Percentiles rank a stretch among this genome's conserved stretches.
These are phyloP conservation scores for Fistularia commersonii DNA, from an alignment of 2,797 vertebrate genomes.

Conservation along the genomic window DNA sequence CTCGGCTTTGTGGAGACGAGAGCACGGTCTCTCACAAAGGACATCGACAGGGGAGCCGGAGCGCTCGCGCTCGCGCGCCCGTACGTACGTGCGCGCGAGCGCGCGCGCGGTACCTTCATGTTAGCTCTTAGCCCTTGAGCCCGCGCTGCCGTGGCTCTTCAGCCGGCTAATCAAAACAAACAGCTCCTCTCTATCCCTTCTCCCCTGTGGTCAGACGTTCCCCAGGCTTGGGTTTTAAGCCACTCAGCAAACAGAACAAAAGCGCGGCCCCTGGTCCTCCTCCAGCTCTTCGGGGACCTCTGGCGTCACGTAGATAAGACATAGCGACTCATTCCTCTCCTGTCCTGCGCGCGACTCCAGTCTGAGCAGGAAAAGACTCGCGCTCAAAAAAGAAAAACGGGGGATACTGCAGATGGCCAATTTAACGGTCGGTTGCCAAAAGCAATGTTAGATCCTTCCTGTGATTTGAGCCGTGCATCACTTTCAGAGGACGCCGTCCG, in stretches of 20 bases:
- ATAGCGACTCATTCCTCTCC: constrained; percentile 20
- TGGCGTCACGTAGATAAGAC: constrained; percentile 45
- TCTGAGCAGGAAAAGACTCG: constrained; percentile 20
- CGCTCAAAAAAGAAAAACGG: no score
- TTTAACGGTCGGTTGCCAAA: constrained; percentile 56
- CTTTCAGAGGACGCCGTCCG: constrained; percentile 18
- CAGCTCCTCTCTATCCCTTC: constrained; percentile 33
- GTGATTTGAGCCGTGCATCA: constrained; percentile 25
- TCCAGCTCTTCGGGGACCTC: constrained; percentile 31
- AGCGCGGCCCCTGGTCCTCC: constrained; percentile 11
- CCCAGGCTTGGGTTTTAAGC: constrained; percentile 28
- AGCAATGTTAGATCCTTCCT: constrained; percentile 40
- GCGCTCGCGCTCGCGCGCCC: no score
- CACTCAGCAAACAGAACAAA: constrained; percentile 15
- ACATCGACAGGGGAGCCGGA: no score
- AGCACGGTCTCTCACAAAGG: no score
- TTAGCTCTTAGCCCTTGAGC: constrained; percentile 16
- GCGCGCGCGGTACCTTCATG: neutral
- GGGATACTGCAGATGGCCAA: constrained; percentile 54
- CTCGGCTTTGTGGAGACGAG: no score
- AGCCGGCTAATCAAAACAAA: constrained; percentile 50
- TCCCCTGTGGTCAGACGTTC: constrained; percentile 32
- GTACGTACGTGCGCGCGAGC: no score
- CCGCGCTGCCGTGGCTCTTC: constrained; percentile 31
- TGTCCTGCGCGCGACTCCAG: constrained; percentile 22